Percentiles rank a stretch among this genome's conserved stretches.
These are phyloP conservation scores for Oxygymnocypris stewartii DNA, from an alignment of 2,113 vertebrate species.

Conservation along the genomic window DNA sequence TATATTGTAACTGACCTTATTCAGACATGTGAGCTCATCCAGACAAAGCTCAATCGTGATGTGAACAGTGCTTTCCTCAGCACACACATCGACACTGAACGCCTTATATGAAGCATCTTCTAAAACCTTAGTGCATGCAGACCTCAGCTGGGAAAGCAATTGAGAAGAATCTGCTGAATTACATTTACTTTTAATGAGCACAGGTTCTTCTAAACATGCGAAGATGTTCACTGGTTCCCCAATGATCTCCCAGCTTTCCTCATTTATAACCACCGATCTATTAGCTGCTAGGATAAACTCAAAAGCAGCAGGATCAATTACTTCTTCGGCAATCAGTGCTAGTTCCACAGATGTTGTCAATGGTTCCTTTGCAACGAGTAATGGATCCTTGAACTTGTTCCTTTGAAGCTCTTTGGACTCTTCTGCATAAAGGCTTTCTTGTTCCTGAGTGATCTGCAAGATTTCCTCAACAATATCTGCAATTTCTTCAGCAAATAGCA, in stretches of 20 bases:
- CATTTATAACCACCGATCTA: neutral
- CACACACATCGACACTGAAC: conserved; percentile 24
- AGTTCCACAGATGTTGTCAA: neutral
- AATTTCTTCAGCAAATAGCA: conserved; percentile 1
- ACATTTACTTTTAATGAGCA: neutral
- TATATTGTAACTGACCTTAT: neutral
- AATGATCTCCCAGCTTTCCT: conserved; percentile 45
- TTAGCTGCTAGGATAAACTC: neutral
- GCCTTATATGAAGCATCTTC: conserved; percentile 37
- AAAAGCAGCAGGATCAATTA: neutral
- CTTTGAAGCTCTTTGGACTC: neutral
- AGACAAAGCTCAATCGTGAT: conserved; percentile 49
- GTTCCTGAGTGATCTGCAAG: neutral
- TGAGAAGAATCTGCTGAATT: neutral
- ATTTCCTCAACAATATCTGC: neutral
- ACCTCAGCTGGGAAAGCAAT: conserved; percentile 51
- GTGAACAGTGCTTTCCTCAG: conserved; percentile 27
- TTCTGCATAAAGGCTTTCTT: neutral
- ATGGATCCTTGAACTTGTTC: neutral
- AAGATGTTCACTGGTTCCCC: neutral
- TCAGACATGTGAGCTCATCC: conserved; percentile 22
- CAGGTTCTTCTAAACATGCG: neutral
- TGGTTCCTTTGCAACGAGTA: no score
- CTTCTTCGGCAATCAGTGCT: neutral
- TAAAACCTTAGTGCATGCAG: conserved; percentile 48